These are phyloP conservation scores for Caenorhabditis uteleia DNA, from an alignment of 2,888 invertebrate genomes.

Conservation along the genomic window DNA sequence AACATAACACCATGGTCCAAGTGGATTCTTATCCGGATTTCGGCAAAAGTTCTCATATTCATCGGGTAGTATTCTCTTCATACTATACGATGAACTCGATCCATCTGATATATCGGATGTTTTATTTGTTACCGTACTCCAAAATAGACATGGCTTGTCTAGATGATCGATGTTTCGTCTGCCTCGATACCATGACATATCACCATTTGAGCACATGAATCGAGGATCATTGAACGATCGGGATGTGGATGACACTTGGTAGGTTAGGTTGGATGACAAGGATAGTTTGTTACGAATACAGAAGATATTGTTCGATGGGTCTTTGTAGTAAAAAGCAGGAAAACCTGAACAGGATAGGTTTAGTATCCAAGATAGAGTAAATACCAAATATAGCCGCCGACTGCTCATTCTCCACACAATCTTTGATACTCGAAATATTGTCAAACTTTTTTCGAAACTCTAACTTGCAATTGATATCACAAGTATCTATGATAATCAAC, in stretches of 20 bases:
- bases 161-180: slow-evolving; percentile 4
- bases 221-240: slow-evolving; percentile 26
- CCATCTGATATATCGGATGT: slow-evolving; percentile 17
- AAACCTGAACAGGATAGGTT: neutral
- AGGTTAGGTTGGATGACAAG: neutral
- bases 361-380: neutral
- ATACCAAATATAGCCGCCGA: slow-evolving; percentile 10
- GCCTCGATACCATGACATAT: slow-evolving; percentile 34
- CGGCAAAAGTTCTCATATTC: slow-evolving; percentile 38
- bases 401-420: slow-evolving; percentile 8
- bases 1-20: slow-evolving; percentile 34
- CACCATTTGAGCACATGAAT: slow-evolving; percentile 25
- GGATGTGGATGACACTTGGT: slow-evolving; percentile 22
- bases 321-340: slow-evolving; percentile 2
- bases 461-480: too few relatives aligned
- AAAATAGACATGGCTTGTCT: slow-evolving; percentile 13
- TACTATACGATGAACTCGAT: slow-evolving; percentile 26
- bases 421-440: slow-evolving; percentile 7
- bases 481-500: too few relatives aligned
- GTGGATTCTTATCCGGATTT: slow-evolving; percentile 17
- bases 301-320: slow-evolving; percentile 15
- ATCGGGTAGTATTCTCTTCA: slow-evolving; percentile 26
- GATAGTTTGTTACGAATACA: slow-evolving; percentile 17
- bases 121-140: slow-evolving; percentile 12
- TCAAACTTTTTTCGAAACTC: slow-evolving; percentile 8